A percentile compares a stretch with the other conserved stretches of the same genome.
These are phyloP conservation scores for Hypothenemus hampei DNA, from an alignment of 1,140 invertebrate genomes.

Conservation along the genomic window DNA sequence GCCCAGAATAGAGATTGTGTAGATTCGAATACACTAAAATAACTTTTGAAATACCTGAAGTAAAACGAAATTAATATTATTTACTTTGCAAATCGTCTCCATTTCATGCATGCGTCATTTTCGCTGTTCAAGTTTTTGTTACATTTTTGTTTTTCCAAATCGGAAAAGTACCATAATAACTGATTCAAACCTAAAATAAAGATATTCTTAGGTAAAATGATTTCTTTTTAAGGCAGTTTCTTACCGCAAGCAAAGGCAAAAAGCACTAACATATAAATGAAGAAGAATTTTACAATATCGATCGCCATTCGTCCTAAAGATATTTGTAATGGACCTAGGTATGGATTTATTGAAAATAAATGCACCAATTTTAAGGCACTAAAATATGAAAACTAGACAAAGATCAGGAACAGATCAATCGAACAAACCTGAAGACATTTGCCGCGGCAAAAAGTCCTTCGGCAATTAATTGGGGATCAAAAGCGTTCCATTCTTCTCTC, in stretches of 20 bases:
- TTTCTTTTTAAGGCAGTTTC: constrained; percentile 24
- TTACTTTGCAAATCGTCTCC: constrained; percentile 65
- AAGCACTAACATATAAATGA: constrained; percentile 76
- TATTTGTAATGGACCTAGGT: constrained; percentile 82
- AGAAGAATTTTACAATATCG: constrained; percentile 85
- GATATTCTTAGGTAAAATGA: neutral
- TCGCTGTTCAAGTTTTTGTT: constrained; percentile 55
- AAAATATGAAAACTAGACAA: constrained; percentile 1
- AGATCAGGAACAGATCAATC: too few relatives aligned
- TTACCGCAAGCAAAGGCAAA: constrained; percentile 79
- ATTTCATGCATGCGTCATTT: constrained; percentile 70
- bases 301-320: constrained; percentile 80
- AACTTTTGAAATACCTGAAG: neutral
- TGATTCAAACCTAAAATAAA: constrained; percentile 64
- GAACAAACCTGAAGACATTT: constrained; percentile 83
- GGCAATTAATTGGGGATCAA: constrained; percentile 90
- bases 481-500: constrained; percentile 84
- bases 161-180: constrained; percentile 85
- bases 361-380: constrained; percentile 84
- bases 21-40: constrained; percentile 78
- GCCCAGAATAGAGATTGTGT: constrained; percentile 89
- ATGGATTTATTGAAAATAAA: constrained; percentile 86
- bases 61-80: neutral
- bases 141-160: constrained; percentile 73
- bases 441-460: constrained; percentile 93